These are phyloP conservation scores for Diceros bicornis DNA, from an alignment of 2,797 vertebrate genomes.

Conservation along the genomic window DNA sequence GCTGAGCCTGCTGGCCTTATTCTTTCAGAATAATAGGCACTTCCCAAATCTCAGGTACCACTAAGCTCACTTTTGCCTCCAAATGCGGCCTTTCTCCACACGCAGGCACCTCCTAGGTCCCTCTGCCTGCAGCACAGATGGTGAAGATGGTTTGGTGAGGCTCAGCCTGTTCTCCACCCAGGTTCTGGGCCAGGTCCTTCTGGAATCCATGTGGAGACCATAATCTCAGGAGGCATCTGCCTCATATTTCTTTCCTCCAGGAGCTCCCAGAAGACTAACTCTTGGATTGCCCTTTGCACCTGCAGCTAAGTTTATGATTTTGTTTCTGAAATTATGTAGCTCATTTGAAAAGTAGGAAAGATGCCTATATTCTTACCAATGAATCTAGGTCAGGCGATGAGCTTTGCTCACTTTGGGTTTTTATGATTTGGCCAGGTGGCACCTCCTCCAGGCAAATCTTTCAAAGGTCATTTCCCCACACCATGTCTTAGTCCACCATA, in stretches of 20 bases:
- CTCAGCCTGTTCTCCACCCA: neutral
- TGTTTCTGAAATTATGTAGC: neutral
- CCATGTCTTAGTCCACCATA: neutral
- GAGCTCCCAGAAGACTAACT: neutral
- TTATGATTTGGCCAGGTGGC: neutral
- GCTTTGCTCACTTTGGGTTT: neutral
- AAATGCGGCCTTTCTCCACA: neutral
- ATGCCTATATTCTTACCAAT: neutral
- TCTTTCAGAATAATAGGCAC: neutral
- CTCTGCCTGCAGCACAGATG: neutral
- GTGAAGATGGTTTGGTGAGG: neutral
- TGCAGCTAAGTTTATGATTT: neutral
- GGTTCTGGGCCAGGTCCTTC: neutral
- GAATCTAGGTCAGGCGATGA: neutral
- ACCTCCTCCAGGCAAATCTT: neutral
- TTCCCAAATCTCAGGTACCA: neutral
- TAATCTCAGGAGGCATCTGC: neutral
- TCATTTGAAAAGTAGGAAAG: conserved; percentile 19
- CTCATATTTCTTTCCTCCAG: neutral
- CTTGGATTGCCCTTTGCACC: neutral
- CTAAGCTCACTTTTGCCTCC: neutral
- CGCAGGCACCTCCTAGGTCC: neutral
- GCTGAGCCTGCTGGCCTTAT: neutral
- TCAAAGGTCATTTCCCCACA: neutral
- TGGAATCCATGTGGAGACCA: neutral